These are phyloP conservation scores for Euproctis similis DNA, from an alignment of 2,888 invertebrate species.

Conservation along the genomic window DNA sequence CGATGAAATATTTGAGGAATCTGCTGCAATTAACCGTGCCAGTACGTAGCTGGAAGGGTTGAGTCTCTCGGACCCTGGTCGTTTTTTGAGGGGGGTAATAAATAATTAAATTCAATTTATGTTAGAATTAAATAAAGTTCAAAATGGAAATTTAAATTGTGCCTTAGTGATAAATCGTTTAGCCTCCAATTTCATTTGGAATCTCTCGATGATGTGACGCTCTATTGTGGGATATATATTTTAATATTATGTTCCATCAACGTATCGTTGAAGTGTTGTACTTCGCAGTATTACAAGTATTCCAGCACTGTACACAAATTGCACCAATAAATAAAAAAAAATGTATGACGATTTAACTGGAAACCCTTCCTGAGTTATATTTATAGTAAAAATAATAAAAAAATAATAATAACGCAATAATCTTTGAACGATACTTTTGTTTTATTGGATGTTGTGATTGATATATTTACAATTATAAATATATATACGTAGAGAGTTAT, in stretches of 20 bases:
- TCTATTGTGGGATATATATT: conserved; percentile 24
- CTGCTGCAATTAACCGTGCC: too few species aligned
- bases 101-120: conserved; percentile 61
- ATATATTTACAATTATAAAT: conserved; percentile 61
- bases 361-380: conserved; percentile 50
- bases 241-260: conserved; percentile 24
- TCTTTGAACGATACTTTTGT: conserved; percentile 60
- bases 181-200: conserved; percentile 55
- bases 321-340: conserved; percentile 40
- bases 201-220: conserved; percentile 33
- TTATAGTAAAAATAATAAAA: conserved; percentile 54
- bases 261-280: conserved; percentile 30
- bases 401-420: conserved; percentile 54
- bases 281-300: conserved; percentile 34
- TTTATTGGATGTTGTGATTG: conserved; percentile 71
- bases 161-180: conserved; percentile 67
- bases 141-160: conserved; percentile 72
- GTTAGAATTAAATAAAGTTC: conserved; percentile 67
- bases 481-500: conserved; percentile 52
- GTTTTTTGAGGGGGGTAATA: conserved; percentile 29
- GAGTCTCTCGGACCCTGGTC: conserved; percentile 4
- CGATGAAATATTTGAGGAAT: too few species aligned
- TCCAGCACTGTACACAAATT: conserved; percentile 50
- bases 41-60: neutral
- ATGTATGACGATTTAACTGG: conserved; percentile 33